Conservation (phyloP, 2,797 vertebrate species). For the Pseudocheirus occidentalis region DNA sequence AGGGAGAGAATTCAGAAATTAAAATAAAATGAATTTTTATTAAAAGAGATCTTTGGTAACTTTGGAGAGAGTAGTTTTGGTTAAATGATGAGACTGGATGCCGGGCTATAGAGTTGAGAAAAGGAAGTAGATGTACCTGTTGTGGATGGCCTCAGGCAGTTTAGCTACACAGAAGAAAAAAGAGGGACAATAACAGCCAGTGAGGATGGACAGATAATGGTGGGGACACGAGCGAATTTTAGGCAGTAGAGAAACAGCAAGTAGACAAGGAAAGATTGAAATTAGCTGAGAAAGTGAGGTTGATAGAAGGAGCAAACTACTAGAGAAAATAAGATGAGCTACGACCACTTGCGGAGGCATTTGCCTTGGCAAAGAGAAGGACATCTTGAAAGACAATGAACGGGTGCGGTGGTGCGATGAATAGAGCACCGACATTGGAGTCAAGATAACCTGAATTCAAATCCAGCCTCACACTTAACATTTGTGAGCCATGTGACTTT, state of each 20-base stretch:
- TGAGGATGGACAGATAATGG: not conserved
- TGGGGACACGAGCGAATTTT: not conserved
- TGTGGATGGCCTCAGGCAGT: not conserved
- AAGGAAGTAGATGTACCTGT: not conserved
- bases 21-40: not conserved
- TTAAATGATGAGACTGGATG: not conserved
- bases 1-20: not conserved
- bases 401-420: no score
- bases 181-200: not conserved
- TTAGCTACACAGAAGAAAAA: not conserved
- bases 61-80: not conserved
- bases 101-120: not conserved
- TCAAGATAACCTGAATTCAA: no score
- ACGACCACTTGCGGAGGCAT: not conserved
- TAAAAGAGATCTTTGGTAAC: not conserved
- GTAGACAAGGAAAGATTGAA: not conserved
- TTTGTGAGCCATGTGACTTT: no score
- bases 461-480: no score
- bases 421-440: no score
- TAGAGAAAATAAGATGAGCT: not conserved
- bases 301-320: not conserved
- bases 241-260: not conserved
- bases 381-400: not conserved
- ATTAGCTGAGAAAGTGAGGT: not conserved
- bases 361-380: not conserved